Evolutionary conservation across 1,140 invertebrate genomes (phyloP), one percentile per base, ranked within the genome.

Genomic region (Phenacoccus solenopsis): DNA sequence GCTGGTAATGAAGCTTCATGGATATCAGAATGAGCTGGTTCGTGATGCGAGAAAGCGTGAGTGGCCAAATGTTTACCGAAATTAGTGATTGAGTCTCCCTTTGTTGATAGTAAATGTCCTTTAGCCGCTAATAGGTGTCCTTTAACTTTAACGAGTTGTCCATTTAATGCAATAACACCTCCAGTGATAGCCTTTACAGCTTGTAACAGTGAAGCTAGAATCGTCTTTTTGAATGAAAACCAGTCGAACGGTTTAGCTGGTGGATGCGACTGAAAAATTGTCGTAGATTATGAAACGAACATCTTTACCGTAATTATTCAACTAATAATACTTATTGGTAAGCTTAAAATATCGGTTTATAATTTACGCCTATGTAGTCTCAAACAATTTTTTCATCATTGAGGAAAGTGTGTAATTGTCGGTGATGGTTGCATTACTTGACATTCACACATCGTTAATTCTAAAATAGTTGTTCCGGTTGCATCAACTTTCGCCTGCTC

Each of bases 121-220:
- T 89, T 84, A 0, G 87, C 86, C 0, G 86, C 82, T 4, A 90
- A 81, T 7, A 90, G 76, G 57, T 88, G 87, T 21, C 90, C 90
- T 69, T 90, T 86, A 21, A 89, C 90, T 78, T 92, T 93, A 72
- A 92, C 87, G 3, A 93, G 77, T 76, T 91, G 88, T 2, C 90
- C 90, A 75, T 90, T 91, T 21, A 92, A 80, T 5, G 90, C 90
- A 1, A 91, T 85, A 1, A 91, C 87, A 27, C 90, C 89, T 20
- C 90, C 90, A 57, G 89, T 88, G 61, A 93, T 89, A 0, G 90
- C 90, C 77, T 92, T 91, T 0, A 90, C 84, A 10, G 90, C 89
- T 83, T 91, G 88, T 73, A 91, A 82, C 4, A 93, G 79, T 7
- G 90, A 90, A 76, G 86, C 86, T 10, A 92, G 77, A 69, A 92